Percentiles rank a stretch among this genome's conserved stretches.
These are phyloP conservation scores for Pachliopta kotzebuea DNA, from an alignment of 2,888 invertebrate species.

Conservation along the genomic window DNA sequence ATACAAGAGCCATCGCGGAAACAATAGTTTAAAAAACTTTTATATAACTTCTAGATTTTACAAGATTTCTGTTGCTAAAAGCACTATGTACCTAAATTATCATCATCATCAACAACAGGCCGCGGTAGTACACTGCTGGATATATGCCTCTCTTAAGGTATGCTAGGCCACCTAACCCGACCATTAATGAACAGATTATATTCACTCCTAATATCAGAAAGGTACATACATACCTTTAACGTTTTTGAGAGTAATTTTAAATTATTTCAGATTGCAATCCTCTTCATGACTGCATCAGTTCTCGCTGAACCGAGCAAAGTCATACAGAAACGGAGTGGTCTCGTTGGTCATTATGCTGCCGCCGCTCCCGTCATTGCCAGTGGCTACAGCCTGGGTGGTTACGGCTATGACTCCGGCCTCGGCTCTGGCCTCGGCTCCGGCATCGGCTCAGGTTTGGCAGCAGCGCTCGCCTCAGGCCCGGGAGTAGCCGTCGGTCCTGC, in stretches of 20 bases:
- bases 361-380: slow-evolving; percentile 37
- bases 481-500: slow-evolving; percentile 31
- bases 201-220: no score
- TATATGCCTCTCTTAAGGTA: no score
- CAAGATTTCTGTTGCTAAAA: no score
- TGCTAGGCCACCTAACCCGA: no score
- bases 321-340: slow-evolving; percentile 68
- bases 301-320: slow-evolving; percentile 70
- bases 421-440: slow-evolving; percentile 36
- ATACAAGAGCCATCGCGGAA: no score
- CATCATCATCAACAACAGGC: no score
- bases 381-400: slow-evolving; percentile 40
- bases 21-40: no score
- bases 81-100: no score
- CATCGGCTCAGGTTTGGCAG: slow-evolving; percentile 31
- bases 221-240: no score
- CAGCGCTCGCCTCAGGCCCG: slow-evolving; percentile 21
- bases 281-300: slow-evolving; percentile 61
- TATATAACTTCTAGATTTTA: no score
- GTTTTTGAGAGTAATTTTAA: background rate
- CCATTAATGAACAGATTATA: no score
- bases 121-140: no score
- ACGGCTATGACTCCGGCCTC: slow-evolving; percentile 35
- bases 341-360: slow-evolving; percentile 59
- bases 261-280: slow-evolving; percentile 56